These are phyloP conservation scores for Perdix hodgsoniae DNA, from an alignment of 2,797 vertebrate species.

Conservation along the genomic window DNA sequence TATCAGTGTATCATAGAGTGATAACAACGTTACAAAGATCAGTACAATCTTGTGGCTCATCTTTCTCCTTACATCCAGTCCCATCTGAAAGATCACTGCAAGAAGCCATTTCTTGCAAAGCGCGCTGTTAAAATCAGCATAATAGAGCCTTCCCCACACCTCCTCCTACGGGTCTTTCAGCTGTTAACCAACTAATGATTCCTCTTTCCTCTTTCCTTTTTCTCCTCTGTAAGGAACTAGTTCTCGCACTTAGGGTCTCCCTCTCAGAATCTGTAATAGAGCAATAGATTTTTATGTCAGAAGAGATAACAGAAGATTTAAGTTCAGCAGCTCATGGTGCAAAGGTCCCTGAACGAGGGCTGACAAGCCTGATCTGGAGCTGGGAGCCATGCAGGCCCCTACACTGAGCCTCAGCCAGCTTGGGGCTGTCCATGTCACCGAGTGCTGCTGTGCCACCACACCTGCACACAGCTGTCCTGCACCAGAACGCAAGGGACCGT, in stretches of 20 bases:
- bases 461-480: rapidly evolving
- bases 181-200: background rate
- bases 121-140: background rate
- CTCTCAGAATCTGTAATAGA: background rate
- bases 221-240: background rate
- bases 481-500: rapidly evolving
- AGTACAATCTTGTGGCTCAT: background rate
- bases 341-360: background rate
- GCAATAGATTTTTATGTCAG: background rate
- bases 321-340: background rate
- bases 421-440: background rate
- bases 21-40: background rate
- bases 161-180: background rate
- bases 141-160: background rate
- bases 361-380: background rate
- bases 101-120: background rate
- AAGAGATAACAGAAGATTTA: background rate
- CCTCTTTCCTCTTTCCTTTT: background rate
- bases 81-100: background rate
- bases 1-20: background rate
- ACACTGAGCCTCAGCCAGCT: background rate
- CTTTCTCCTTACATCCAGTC: background rate
- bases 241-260: background rate
- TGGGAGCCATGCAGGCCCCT: background rate
- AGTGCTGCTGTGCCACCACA: background rate